These are phyloP conservation scores for Liopterus haemorrhoidalis DNA, from an alignment of 2,888 invertebrate genomes.

Conservation along the genomic window DNA sequence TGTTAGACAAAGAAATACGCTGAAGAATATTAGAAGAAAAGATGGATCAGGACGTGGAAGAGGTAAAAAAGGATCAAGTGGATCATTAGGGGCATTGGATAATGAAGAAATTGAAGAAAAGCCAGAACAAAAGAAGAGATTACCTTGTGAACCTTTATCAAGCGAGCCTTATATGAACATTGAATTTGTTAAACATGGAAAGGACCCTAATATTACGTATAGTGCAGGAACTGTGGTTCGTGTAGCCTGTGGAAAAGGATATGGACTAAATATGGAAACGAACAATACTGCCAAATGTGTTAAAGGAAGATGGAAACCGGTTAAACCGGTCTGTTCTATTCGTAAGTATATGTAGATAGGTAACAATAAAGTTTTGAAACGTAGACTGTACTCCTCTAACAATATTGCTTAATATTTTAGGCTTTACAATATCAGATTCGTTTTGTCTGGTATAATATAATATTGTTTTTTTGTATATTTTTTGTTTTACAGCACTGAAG, in stretches of 20 bases:
- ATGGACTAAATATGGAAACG: conserved; percentile 63
- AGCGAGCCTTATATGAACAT: conserved; percentile 62
- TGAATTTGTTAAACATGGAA: conserved; percentile 64
- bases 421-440: background rate
- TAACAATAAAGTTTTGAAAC: too few species aligned
- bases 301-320: conserved; percentile 79
- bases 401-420: background rate
- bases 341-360: conserved; percentile 52
- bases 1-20: conserved; percentile 17
- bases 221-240: conserved; percentile 71
- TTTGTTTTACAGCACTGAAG: too few species aligned
- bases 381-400: conserved; percentile 4
- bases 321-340: conserved; percentile 72
- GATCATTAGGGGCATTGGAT: conserved; percentile 26
- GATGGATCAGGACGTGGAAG: conserved; percentile 28
- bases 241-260: conserved; percentile 72
- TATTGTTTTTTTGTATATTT: conserved; percentile 1
- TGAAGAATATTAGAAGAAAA: conserved; percentile 22
- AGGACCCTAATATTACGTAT: conserved; percentile 64
- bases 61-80: conserved; percentile 37
- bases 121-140: conserved; percentile 40
- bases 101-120: conserved; percentile 11
- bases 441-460: background rate
- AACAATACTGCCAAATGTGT: conserved; percentile 76
- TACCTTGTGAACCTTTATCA: conserved; percentile 62